Evolutionary conservation across 2,888 invertebrate genomes (phyloP).

Genomic region (Venustoraphidia nigricollis): DNA sequence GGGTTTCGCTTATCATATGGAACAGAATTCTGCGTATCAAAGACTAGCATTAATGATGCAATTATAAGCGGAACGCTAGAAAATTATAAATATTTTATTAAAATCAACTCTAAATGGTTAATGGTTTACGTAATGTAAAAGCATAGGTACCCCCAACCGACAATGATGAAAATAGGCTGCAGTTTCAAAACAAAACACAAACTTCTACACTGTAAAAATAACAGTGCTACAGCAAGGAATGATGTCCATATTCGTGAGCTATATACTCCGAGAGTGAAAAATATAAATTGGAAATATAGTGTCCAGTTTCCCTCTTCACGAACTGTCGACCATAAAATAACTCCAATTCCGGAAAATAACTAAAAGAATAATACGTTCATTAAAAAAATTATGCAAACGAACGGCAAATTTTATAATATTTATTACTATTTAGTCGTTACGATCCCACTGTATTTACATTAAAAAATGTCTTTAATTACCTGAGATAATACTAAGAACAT

Average conservation of each 20-base stretch:
- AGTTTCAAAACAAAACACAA: constrained; percentile 66
- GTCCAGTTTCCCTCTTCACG: constrained; percentile 40
- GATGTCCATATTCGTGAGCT: constrained; percentile 77
- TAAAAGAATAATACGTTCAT: constrained; percentile 11
- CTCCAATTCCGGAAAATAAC: constrained; percentile 47
- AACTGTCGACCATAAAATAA: constrained; percentile 55
- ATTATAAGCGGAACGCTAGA: constrained; percentile 50
- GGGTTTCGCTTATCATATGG: constrained; percentile 48
- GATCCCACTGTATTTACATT: too few species aligned
- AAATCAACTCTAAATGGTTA: constrained; percentile 1
- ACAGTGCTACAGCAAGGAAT: constrained; percentile 61
- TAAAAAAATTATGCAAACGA: not conserved
- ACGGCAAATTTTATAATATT: too few species aligned
- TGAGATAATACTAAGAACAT: constrained; percentile 64
- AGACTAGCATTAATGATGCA: constrained; percentile 44
- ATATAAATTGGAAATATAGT: constrained; percentile 55
- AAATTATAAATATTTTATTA: constrained; percentile 13
- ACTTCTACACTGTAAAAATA: constrained; percentile 71
- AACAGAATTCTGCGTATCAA: constrained; percentile 30
- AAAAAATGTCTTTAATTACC: constrained; percentile 31
- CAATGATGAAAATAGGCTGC: constrained; percentile 47
- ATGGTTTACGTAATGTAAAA: constrained; percentile 1
- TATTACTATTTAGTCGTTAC: too few species aligned
- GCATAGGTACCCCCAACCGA: constrained; percentile 44
- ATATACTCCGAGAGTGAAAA: constrained; percentile 64